These are phyloP conservation scores for Campoplex nolae DNA, from an alignment of 2,888 invertebrate species.

Conservation along the genomic window DNA sequence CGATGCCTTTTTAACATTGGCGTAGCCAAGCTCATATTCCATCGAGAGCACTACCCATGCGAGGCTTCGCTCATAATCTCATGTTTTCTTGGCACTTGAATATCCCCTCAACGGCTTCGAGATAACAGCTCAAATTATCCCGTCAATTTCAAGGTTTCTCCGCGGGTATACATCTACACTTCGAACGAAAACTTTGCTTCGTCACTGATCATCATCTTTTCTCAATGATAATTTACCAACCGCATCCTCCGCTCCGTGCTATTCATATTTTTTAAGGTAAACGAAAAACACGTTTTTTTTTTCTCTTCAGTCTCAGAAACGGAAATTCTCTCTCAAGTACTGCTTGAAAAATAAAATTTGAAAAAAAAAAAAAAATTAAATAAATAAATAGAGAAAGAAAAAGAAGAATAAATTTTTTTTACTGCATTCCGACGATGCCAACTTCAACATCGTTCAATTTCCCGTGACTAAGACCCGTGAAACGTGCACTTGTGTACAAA, in stretches of 20 bases:
- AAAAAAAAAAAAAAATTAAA: too few relatives aligned
- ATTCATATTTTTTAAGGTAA: neutral
- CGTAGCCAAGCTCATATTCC: slow-evolving; percentile 59
- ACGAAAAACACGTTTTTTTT: neutral
- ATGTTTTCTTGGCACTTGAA: neutral
- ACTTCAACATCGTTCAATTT: slow-evolving; percentile 7
- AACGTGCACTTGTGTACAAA: slow-evolving; percentile 14
- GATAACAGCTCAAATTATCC: neutral
- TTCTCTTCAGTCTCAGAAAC: neutral
- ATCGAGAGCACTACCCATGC: neutral
- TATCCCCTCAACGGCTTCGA: neutral
- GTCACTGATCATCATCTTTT: neutral
- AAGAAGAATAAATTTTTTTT: neutral
- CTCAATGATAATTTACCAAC: neutral
- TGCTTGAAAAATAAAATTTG: neutral
- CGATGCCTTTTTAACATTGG: slow-evolving; percentile 68
- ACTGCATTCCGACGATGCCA: slow-evolving; percentile 22
- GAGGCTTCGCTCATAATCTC: neutral
- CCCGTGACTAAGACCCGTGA: slow-evolving; percentile 17
- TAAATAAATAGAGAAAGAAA: neutral
- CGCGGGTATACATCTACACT: neutral
- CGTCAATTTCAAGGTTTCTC: neutral
- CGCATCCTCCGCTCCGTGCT: neutral
- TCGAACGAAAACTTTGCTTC: neutral
- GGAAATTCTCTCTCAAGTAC: neutral